Evolutionary conservation across 2,888 invertebrate genomes (phyloP), one percentile per base, ranked within the genome.

Genomic region (Colostygia pectinataria): DNA sequence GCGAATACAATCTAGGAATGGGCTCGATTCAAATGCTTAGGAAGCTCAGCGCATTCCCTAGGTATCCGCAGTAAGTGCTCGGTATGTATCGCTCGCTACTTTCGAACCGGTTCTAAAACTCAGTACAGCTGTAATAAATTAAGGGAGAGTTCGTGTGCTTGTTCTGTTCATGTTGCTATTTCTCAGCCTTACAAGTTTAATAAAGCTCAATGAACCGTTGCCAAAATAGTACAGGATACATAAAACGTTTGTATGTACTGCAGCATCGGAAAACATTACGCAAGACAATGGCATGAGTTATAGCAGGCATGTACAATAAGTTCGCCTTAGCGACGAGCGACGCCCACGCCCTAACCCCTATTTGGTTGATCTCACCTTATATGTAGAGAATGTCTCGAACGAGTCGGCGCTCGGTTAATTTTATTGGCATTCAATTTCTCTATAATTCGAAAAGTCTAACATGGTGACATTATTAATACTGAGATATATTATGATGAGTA

Each of bases 311-410:
- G 53, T 59, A 68, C 68, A 71, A 71, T 76, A 63, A 63, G 47
- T 51, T 68, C 57, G 73, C 68, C 70, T 69, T 66, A 77, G 64
- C 74, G 74, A 71, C 83, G 74, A 78, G 65, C 72, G 65, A 77
- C 87, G 80, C 88, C 86, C 79, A 88, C 89, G 66, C 53, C 54
- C 68, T 63, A 58, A 66, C 68, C 78, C 71, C 60, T 78, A 80
- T 80, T 74, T 65, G 77, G 77, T 65, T 74, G 80, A 85, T 83
- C 83, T 74, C 63, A 57, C 85, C 85, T 62, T 86, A 82, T 86
- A 85, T 72, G 84, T 59, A 73, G 80, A 66, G 84, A 84, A 80
- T 71, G 84, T 80, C 69, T 77, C 60, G 63, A 73, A 66, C 72
- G 37, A 63, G 61, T 69, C 62, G 62, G 48, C 63, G 62, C 47